These are phyloP conservation scores for Hepsetus odoe DNA, from an alignment of 2,113 vertebrate genomes.

Conservation along the genomic window DNA sequence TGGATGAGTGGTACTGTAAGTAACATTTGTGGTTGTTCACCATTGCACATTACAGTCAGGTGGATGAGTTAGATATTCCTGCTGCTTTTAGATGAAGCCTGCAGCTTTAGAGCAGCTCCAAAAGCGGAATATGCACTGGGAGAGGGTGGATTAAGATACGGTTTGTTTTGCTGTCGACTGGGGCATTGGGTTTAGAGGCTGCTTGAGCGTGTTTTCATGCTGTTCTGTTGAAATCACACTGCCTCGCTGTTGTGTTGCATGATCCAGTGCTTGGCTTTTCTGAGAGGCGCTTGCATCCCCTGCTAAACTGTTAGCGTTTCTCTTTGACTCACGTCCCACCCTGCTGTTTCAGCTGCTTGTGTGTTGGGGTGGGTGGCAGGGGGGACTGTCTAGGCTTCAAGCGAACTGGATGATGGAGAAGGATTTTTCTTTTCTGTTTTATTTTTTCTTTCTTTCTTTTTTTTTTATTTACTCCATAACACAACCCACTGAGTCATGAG, in stretches of 20 bases:
- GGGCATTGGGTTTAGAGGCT: constrained; percentile 1
- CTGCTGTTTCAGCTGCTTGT: constrained; percentile 25
- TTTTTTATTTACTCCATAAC: constrained; percentile 31
- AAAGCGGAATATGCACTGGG: constrained; percentile 3
- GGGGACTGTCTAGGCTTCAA: constrained; percentile 37
- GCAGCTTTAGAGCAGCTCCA: constrained; percentile 2
- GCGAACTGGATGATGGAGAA: constrained; percentile 28
- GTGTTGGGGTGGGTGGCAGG: not conserved
- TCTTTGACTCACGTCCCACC: constrained; percentile 34
- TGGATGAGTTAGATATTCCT: constrained; percentile 34
- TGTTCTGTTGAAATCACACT: constrained; percentile 40
- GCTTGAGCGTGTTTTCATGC: constrained; percentile 10
- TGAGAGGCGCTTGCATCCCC: constrained; percentile 9
- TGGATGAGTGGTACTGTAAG: constrained; percentile 80
- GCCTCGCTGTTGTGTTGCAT: constrained; percentile 19
- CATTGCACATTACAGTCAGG: not conserved
- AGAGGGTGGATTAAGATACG: constrained; percentile 18
- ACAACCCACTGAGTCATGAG: constrained; percentile 37
- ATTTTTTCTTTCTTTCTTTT: not conserved
- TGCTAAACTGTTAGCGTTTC: constrained; percentile 37
- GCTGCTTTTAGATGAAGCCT: constrained; percentile 1
- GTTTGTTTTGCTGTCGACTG: constrained; percentile 27
- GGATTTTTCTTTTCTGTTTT: not conserved
- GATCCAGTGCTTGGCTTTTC: constrained; percentile 23
- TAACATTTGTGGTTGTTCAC: constrained; percentile 25